A percentile compares a stretch with the other conserved stretches of the same genome.
Evolutionary conservation across 2,113 vertebrate species (phyloP).

Genomic region (Nothocercus nigrocapillus): DNA sequence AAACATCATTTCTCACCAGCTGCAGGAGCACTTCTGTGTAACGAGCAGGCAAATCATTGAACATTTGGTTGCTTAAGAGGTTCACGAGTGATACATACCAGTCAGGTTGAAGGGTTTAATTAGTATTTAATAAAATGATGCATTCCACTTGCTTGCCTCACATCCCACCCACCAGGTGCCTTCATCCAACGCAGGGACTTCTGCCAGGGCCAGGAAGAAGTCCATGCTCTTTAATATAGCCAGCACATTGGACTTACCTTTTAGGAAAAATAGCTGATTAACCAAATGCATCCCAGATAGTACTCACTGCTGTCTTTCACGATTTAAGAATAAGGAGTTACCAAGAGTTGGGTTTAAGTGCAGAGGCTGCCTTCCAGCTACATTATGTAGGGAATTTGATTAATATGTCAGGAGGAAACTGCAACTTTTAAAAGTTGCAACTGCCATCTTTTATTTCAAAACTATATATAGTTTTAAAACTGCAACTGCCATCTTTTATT

Average conservation of each 20-base stretch:
- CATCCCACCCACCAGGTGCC: not conserved
- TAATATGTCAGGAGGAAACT: constrained; percentile 41
- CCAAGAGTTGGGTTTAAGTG: not conserved
- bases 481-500: not conserved
- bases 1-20: not conserved
- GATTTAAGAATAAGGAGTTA: not conserved
- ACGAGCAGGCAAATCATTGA: not conserved
- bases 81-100: not conserved
- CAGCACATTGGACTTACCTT: not conserved
- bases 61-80: not conserved
- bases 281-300: not conserved
- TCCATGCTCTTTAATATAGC: not conserved
- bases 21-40: not conserved
- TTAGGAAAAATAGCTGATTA: not conserved
- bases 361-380: constrained; percentile 7
- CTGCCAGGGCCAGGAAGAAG: not conserved
- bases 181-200: not conserved
- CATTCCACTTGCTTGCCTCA: not conserved
- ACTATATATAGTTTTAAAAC: too few relatives aligned
- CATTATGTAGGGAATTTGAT: not conserved
- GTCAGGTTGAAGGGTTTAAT: not conserved
- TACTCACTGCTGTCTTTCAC: not conserved
- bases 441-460: constrained; percentile 12
- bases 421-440: constrained; percentile 49
- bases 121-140: not conserved